A percentile compares a stretch with the other conserved stretches of the same genome.
phyloP scores from a whole-genome alignment of 2,113 vertebrate genomes.

The Pteronura brasiliensis region DNA sequence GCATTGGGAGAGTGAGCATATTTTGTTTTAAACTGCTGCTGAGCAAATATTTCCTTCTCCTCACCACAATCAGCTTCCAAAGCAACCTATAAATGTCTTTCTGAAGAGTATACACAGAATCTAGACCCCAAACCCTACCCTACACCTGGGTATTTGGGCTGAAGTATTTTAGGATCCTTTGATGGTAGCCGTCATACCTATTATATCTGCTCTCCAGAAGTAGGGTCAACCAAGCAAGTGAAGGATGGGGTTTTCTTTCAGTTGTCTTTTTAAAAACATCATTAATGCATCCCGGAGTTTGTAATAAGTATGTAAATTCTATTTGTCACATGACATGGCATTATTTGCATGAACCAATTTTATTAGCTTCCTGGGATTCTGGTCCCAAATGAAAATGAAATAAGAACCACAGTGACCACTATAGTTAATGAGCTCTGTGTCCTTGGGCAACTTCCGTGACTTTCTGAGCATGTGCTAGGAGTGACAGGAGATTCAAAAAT shows the following conservation, averaged over 20 bases:
- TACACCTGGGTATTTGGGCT: neutral
- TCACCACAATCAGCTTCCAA: neutral
- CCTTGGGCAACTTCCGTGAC: neutral
- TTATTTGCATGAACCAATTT: neutral
- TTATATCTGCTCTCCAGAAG: neutral
- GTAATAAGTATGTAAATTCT: neutral
- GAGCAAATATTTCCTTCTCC: conserved; percentile 36
- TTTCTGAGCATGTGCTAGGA: neutral
- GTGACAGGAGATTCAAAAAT: neutral
- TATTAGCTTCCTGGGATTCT: neutral
- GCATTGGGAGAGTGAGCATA: neutral
- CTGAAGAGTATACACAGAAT: neutral
- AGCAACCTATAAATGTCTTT: conserved; percentile 6
- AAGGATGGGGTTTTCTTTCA: neutral
- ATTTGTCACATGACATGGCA: neutral
- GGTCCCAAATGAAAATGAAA: neutral
- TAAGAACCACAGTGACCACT: neutral
- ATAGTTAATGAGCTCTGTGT: neutral
- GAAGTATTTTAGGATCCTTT: neutral
- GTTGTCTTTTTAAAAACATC: neutral
- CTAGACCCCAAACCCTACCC: neutral
- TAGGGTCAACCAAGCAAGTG: neutral
- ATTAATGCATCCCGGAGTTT: neutral
- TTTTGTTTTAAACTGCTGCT: conserved; percentile 10
- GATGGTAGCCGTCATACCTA: neutral